Evolutionary conservation across 2,797 vertebrate species (phyloP), one percentile per base, ranked within the genome.

Genomic region (Cyprinodon diabolis): DNA sequence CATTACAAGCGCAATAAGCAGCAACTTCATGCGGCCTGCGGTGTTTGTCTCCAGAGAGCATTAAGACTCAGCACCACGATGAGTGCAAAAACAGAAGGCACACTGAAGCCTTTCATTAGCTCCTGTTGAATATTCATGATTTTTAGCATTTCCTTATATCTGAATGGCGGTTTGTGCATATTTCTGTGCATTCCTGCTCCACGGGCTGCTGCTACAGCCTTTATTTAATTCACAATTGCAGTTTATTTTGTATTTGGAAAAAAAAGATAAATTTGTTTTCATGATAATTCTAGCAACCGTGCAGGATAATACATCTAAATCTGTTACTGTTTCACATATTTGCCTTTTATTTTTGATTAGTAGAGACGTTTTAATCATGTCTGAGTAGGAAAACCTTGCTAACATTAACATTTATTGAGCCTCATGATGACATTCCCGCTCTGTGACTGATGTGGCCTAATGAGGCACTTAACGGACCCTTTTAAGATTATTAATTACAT

Each of bases 181-280:
- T 23, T 43, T 40, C 60, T 65, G 62, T 14, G 21, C 40, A 23
- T 65, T 65, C 25, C 21, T 40, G 35, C 15, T 62, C 35, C 58
- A 62, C 47, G 71, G 72, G 62, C 81, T 43, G 43, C 52, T 1
- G 23, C 71, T 47, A 43, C 58, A n/a, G 69, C 68, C 67, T 72
- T 63, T 15, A 40, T 74, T 62, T 75, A 57, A 23, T 81, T 83
- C 85, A 86, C 90, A 84, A 88, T 43, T 43, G 40, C 40, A 43
- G 4, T 43, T 43, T 43, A 5, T 43, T 43, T 43, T 43, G 40
- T 43, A 43, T 43, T 43, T 43, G 40, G 40, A 43, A 43, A 43
- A 43, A 3, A 43, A 43, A 43, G 7, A 43, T 8, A 30, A 30
- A 30, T 30, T 15, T 21, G 4, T 40, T 4, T 0, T 8, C 4